These are phyloP conservation scores for Hiodon tergisus DNA, from an alignment of 2,113 vertebrate genomes.

Conservation along the genomic window DNA sequence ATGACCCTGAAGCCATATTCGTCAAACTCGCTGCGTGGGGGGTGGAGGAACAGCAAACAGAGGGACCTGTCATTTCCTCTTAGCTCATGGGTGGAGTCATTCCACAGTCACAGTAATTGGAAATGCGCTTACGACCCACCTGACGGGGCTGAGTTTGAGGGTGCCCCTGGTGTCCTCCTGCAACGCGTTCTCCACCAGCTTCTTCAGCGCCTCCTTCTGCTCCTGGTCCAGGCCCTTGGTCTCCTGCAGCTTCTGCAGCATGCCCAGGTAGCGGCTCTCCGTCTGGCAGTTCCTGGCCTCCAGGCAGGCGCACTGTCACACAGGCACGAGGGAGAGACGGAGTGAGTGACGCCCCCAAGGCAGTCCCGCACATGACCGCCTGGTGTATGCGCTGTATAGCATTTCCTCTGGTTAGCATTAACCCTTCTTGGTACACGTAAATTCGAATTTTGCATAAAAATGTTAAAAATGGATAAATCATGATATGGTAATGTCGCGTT, in stretches of 20 bases:
- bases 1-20: slow-evolving; percentile 86
- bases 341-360: background rate
- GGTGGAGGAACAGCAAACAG: slow-evolving; percentile 5
- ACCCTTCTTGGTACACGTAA: no score
- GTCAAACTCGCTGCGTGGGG: slow-evolving; percentile 71
- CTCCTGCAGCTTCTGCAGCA: slow-evolving; percentile 77
- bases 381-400: background rate
- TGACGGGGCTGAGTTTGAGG: slow-evolving; percentile 51
- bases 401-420: no score
- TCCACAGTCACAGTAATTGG: no score
- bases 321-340: slow-evolving; percentile 21
- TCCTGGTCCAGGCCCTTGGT: slow-evolving; percentile 50
- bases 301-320: slow-evolving; percentile 75
- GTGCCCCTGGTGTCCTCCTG: slow-evolving; percentile 61
- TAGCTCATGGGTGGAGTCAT: no score
- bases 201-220: slow-evolving; percentile 59
- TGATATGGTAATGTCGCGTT: no score
- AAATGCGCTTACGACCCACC: slow-evolving; percentile 50
- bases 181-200: slow-evolving; percentile 72
- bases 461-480: no score
- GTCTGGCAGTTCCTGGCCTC: slow-evolving; percentile 80
- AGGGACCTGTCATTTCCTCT: background rate
- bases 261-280: slow-evolving; percentile 80
- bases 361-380: background rate
- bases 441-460: no score